Evolutionary conservation across 2,888 invertebrate species (phyloP).

Genomic region (Stomorhina lunata): DNA sequence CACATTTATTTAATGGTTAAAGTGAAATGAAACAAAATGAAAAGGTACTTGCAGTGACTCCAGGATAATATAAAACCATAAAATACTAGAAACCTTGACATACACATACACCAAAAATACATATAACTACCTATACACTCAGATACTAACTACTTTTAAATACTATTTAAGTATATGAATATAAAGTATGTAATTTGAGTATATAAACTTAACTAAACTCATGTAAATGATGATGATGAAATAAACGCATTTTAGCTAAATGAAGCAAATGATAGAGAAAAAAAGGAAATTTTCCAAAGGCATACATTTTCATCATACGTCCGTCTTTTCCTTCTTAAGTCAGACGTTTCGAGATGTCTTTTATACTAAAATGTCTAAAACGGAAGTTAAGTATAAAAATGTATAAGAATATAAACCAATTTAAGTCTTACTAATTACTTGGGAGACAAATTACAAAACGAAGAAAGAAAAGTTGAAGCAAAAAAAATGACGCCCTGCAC

Average conservation of each 20-base stretch:
- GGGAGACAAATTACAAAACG: conserved; percentile 76
- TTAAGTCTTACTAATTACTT: conserved; percentile 79
- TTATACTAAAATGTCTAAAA: conserved; percentile 65
- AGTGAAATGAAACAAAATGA: conserved; percentile 67
- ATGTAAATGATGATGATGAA: conserved; percentile 42
- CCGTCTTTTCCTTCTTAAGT: background rate
- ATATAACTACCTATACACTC: too few species aligned
- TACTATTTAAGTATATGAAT: background rate
- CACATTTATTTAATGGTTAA: conserved; percentile 70
- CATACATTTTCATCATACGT: conserved; percentile 38
- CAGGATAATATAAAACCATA: background rate
- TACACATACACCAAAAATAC: background rate
- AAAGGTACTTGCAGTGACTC: conserved; percentile 23
- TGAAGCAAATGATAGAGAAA: conserved; percentile 16
- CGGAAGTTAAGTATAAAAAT: conserved; percentile 61
- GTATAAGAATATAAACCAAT: conserved; percentile 72
- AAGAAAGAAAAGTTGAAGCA: background rate
- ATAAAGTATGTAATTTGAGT: conserved; percentile 38
- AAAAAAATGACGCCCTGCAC: background rate
- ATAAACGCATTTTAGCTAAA: conserved; percentile 50
- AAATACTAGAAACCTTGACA: background rate
- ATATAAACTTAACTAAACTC: conserved; percentile 43
- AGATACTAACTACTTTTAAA: too few species aligned
- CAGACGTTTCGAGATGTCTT: conserved; percentile 14
- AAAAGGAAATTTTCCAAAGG: conserved; percentile 36